Evolutionary conservation across 92 coral and sea anemone species (phyloP).

Genomic region (Pocillopora grandis): DNA sequence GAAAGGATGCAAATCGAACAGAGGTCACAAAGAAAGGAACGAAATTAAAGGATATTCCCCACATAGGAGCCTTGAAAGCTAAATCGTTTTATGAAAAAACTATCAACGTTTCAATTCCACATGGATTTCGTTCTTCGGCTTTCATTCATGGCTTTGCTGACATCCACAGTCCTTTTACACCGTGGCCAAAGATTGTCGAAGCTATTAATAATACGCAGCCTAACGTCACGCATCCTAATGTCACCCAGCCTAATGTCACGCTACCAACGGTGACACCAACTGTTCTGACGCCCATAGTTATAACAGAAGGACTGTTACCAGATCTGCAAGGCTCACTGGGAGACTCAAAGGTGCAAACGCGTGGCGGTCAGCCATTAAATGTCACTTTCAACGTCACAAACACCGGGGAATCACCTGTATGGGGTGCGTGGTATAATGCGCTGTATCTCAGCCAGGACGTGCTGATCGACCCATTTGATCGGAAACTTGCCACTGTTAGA

Average conservation of each 20-base stretch:
- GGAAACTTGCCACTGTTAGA: slow-evolving; percentile 42
- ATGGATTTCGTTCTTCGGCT: slow-evolving; percentile 21
- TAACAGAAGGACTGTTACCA: slow-evolving; percentile 60
- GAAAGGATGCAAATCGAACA: slow-evolving; percentile 28
- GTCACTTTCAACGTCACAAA: slow-evolving; percentile 61
- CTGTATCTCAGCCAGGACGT: slow-evolving; percentile 75
- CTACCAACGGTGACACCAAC: slow-evolving; percentile 33
- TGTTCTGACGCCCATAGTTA: slow-evolving; percentile 2
- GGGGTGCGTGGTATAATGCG: slow-evolving; percentile 59
- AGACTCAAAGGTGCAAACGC: slow-evolving; percentile 31
- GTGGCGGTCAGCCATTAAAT: slow-evolving; percentile 70
- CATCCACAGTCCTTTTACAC: slow-evolving; percentile 39
- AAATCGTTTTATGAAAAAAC: slow-evolving; percentile 42
- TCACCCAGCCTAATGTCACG: slow-evolving; percentile 19
- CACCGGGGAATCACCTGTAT: slow-evolving; percentile 44
- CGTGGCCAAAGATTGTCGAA: neutral
- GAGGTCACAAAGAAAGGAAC: slow-evolving; percentile 50
- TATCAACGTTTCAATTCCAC: slow-evolving; percentile 37
- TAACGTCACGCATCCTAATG: slow-evolving; percentile 23
- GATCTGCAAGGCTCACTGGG: slow-evolving; percentile 64
- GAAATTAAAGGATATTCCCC: slow-evolving; percentile 49
- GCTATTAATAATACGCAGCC: neutral
- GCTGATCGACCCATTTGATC: slow-evolving; percentile 74
- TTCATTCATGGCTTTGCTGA: slow-evolving; percentile 63
- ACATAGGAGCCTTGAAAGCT: slow-evolving; percentile 59